Evolutionary conservation across 2,888 invertebrate genomes (phyloP).

Genomic region (Pseudococcus longispinus): DNA sequence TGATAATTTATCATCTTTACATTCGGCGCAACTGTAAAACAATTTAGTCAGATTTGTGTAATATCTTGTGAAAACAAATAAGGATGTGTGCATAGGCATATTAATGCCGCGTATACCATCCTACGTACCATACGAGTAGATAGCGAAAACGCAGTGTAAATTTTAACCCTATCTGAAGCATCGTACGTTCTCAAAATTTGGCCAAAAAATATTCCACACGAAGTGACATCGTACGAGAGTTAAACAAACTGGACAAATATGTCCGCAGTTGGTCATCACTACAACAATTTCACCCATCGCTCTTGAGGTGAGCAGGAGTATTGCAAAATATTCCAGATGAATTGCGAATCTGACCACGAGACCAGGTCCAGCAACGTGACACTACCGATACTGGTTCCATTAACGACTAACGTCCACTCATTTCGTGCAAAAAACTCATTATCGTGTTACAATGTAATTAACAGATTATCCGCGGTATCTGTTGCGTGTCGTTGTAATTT

Average conservation of each 20-base stretch:
- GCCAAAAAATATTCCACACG: neutral
- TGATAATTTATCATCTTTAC: constrained; percentile 22
- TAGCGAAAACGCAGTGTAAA: no score
- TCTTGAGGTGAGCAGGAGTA: no score
- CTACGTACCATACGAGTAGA: no score
- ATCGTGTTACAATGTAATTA: constrained; percentile 33
- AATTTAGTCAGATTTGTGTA: constrained; percentile 15
- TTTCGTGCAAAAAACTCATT: constrained; percentile 30
- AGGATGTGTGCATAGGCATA: constrained; percentile 11
- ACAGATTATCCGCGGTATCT: constrained; percentile 11
- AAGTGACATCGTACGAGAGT: no score
- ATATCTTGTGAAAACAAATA: constrained; percentile 7
- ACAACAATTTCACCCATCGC: no score
- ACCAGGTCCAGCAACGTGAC: neutral
- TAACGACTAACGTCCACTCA: constrained; percentile 7
- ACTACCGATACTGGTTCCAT: neutral
- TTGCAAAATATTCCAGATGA: no score
- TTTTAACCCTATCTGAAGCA: neutral
- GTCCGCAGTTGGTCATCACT: no score
- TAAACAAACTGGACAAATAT: no score
- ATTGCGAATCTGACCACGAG: no score
- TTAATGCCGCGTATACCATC: neutral
- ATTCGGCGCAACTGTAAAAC: neutral
- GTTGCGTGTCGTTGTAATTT: constrained; percentile 27
- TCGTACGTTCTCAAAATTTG: neutral